Base-by-base conservation (phyloP, 2,888 invertebrate species). In the Gerris lacustris region DNA sequence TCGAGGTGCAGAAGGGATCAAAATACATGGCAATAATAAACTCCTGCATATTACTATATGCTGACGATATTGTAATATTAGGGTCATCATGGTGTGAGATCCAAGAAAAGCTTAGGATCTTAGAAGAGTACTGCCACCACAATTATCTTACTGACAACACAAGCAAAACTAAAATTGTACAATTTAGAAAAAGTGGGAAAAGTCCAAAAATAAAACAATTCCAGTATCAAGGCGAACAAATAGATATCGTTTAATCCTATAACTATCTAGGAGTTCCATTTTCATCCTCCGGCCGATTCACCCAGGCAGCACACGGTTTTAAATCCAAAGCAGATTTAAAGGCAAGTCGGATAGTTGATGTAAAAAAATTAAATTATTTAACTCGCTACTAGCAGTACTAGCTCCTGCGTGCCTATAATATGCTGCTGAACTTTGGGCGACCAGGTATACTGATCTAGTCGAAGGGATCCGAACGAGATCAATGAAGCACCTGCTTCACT, bases 161-260 rank as follows among this genome's bases (percentile, higher is more conserved):
- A n/a, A 63, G 18, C 15, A 70, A 70, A 67, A 62, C 68, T 7
- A 70, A 70, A 44, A 6, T 67, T 6, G 62, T 70, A 7, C n/a
- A 17, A 6, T 70, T 70, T 44, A 9, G 63, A n/a, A 17, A 63
- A 5, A 18, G 67, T n/a, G 63, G 44, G 9, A 55, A 55, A 15
- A 9, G 15, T 9, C 9, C 9, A 55, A 55, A 55, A 55, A 9
- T 55, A 11, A 9, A 15, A 9, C 15, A 9, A 15, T 55, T 55
- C 11, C 9, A 9, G 9, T 55, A 55, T 55, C 11, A 55, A 2
- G 55, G 55, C 55, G 15, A 55, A 55, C 1, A 55, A 15, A 55
- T 55, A 11, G 55, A 55, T 15, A 2, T 11, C 15, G 55, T 55
- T 9, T 2, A 55, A 55, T 9, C 15, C 15, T 55, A 11, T 15